phyloP scores from a whole-genome alignment of 2,113 vertebrate species.

The Tragelaphus scriptus region DNA sequence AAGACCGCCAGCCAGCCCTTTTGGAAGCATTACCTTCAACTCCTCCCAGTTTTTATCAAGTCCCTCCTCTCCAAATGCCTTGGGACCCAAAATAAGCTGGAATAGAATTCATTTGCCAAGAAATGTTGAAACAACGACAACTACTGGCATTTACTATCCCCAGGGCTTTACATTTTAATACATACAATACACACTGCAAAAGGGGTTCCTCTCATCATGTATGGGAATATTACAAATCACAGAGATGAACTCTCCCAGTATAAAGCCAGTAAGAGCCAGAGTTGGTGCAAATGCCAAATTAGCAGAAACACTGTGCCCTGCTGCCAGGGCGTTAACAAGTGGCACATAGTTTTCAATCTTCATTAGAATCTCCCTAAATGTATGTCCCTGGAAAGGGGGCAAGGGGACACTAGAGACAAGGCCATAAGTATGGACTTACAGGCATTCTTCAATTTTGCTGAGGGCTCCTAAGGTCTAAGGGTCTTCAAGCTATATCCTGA shows the following conservation, averaged over 20 bases:
- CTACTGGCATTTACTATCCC: not conserved
- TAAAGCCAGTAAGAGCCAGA: not conserved
- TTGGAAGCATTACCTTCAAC: not conserved
- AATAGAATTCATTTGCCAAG: constrained; percentile 5
- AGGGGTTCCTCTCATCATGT: not conserved
- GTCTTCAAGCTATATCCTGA: not conserved
- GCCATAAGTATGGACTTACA: not conserved
- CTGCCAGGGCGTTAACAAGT: not conserved
- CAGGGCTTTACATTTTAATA: not conserved
- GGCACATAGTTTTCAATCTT: not conserved
- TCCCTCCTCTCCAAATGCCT: not conserved
- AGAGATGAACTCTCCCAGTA: not conserved
- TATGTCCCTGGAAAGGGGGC: not conserved
- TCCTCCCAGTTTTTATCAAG: not conserved
- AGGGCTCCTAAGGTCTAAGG: not conserved
- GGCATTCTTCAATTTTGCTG: not conserved
- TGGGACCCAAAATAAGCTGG: not conserved
- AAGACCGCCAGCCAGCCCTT: not conserved
- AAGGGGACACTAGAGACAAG: not conserved
- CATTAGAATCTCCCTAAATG: not conserved
- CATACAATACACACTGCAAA: not conserved
- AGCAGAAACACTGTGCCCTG: not conserved
- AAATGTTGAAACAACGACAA: not conserved
- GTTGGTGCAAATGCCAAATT: not conserved
- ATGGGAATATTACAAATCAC: not conserved